Base-by-base conservation (phyloP, 2,888 invertebrate genomes). In the Unio delphinus region DNA sequence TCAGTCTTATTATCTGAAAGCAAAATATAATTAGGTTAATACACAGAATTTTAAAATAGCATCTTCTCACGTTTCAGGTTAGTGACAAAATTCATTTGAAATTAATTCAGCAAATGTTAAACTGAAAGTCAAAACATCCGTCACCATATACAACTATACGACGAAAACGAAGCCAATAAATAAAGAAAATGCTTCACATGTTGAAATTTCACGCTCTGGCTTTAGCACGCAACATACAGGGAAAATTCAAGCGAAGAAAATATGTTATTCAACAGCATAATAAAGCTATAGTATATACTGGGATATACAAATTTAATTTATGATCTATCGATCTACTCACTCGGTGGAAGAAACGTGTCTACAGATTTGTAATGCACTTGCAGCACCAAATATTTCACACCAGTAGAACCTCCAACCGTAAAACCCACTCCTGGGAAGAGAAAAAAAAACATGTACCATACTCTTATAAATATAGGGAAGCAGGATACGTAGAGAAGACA, bases 301-400 rank as follows among this genome's bases (percentile, higher is more conserved):
- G 18, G 4, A 45, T 28, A 57, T 28, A 26, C 15, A 23, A 57
- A n/a, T 26, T 28, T 18, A n/a, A 20, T 55, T 59, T 26, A 64
- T 59, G 7, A 4, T 23, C 1, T 57, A 8, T 56, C 26, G 55
- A 8, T 64, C 3, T 64, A 80, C 83, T 82, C 76, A 87, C 87
- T 71, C 20, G 89, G 87, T 17, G 85, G 83, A 17, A 85, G 64
- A 72, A 88, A 88, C 45, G 70, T 83, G 57, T 88, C 83, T 26
- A 91, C 91, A 68, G 89, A 83, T 74, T 88, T 88, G 86, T 92
- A 92, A 79, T 92, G 92, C 23, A 92, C 90, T 87, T 93, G 93
- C 4, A 93, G 84, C 5, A 92, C 92, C 28, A 93, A 82, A 83
- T 91, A 92, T 61, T 91, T 88, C 64, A 92, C 90, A 28, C 89